These are phyloP conservation scores for Entosphenus tridentatus DNA, from an alignment of 2,113 vertebrate species.

Conservation along the genomic window DNA sequence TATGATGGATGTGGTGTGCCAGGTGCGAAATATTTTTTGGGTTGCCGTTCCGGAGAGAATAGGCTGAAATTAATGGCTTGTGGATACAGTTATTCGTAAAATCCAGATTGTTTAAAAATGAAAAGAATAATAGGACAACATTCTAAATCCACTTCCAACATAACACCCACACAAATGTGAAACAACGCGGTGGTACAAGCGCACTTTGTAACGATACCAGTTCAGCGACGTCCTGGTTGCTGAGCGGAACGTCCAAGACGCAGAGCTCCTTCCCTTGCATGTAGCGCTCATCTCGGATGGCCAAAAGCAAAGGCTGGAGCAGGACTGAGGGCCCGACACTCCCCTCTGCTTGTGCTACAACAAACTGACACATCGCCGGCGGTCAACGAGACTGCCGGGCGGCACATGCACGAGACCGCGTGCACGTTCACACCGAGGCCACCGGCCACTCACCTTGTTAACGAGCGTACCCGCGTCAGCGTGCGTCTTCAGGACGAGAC, in stretches of 20 bases:
- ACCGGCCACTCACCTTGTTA: slow-evolving; percentile 10
- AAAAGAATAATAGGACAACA: background rate
- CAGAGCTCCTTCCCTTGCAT: slow-evolving; percentile 15
- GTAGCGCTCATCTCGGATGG: slow-evolving; percentile 17
- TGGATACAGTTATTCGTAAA: no score
- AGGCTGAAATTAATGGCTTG: no score
- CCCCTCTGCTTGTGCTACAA: slow-evolving; percentile 12
- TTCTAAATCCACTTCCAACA: background rate
- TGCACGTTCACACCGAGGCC: background rate
- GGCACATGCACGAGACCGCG: background rate
- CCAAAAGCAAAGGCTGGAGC: slow-evolving; percentile 15
- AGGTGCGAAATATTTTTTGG: no score
- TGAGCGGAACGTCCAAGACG: slow-evolving; percentile 15
- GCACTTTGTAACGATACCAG: slow-evolving; percentile 12
- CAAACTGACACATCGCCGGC: slow-evolving; percentile 10
- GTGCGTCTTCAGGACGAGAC: slow-evolving; percentile 10
- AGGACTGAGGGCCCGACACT: slow-evolving; percentile 9
- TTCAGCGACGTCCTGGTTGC: slow-evolving; percentile 14
- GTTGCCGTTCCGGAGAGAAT: no score
- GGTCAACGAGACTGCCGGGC: background rate
- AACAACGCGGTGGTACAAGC: background rate
- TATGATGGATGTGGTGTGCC: no score
- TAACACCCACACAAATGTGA: background rate
- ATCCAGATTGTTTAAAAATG: no score
- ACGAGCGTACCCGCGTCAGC: slow-evolving; percentile 8